Evolutionary conservation across 1,140 invertebrate genomes (phyloP), one percentile per base, ranked within the genome.

Genomic region (Vanessa tameamea): DNA sequence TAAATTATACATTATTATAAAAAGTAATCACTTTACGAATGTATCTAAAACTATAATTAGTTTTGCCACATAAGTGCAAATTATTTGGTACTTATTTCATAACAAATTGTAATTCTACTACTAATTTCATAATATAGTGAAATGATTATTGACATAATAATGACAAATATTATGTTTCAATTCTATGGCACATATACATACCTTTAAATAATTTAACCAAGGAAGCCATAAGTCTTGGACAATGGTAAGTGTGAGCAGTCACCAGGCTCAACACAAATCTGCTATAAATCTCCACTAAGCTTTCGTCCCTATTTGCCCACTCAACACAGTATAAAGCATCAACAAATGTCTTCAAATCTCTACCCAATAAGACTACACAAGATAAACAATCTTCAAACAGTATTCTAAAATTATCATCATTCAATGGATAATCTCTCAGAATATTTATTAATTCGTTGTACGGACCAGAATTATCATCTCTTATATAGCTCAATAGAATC

Each of bases 201-300:
- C 93, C 87, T 92, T 87, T 91, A 69, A 93, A 90, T 43, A 85
- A 69, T 78, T 87, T 90, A 9, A 93, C 78, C 50, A 93, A 78
- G 43, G 82, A 80, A 47, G 78, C 75, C 78, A 93, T 87, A 61
- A 92, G 90, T 73, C 79, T 78, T 7, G 89, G 86, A 72, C 87
- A 86, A 69, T 93, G 91, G 76, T 93, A 93, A 3, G 88, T 88
- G 69, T 93, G 92, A 8, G 93, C 92, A 0, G 93, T 92, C 0
- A 93, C 85, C 16, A 93, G 74, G 78, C 82, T 87, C 23, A 93
- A 68, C 13, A 90, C 69, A 84, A 92, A 93, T 70, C 77, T 86
- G 26, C 82, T 83, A 73, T 84, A 93, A 26, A 91, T 43, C 48
- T 87, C 84, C 9, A 92, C 85, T 8, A 91, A 72, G 64, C 86